Evolutionary conservation across 2,797 vertebrate genomes (phyloP).

Genomic region (Eulemur rubriventer): DNA sequence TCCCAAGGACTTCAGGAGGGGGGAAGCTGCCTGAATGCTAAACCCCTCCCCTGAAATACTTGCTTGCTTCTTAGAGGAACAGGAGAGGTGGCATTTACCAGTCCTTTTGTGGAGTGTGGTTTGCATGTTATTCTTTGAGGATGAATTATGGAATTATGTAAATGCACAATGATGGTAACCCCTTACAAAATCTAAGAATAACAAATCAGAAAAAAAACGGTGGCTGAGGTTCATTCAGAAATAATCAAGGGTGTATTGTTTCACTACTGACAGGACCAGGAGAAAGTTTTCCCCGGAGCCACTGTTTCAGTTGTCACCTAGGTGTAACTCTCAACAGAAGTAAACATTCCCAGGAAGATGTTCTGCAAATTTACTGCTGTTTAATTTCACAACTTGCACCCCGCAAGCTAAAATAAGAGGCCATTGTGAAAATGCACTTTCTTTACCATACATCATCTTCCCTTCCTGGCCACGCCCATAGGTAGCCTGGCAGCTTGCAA

Average conservation of each 20-base stretch:
- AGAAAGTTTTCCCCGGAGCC: neutral
- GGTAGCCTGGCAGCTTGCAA: no score
- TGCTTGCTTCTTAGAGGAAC: neutral
- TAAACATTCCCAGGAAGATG: constrained; percentile 18
- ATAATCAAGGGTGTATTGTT: neutral
- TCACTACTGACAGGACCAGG: neutral
- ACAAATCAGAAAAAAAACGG: neutral
- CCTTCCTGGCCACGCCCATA: neutral
- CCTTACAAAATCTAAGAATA: neutral
- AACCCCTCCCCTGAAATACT: neutral
- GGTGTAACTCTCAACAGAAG: constrained; percentile 29
- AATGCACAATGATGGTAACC: neutral
- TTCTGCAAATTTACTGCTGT: constrained; percentile 21
- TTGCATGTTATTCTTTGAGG: neutral
- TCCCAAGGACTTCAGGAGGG: neutral
- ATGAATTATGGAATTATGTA: neutral
- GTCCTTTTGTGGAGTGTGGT: neutral
- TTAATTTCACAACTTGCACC: neutral
- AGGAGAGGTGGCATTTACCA: neutral
- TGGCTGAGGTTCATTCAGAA: constrained; percentile 30
- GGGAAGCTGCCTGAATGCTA: neutral
- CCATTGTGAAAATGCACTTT: accelerated
- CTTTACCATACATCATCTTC: neutral
- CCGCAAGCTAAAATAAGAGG: neutral
- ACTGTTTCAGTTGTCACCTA: neutral